Evolutionary conservation across 2,888 invertebrate genomes (phyloP), one percentile per base, ranked within the genome.

Genomic region (Elmis aenea): DNA sequence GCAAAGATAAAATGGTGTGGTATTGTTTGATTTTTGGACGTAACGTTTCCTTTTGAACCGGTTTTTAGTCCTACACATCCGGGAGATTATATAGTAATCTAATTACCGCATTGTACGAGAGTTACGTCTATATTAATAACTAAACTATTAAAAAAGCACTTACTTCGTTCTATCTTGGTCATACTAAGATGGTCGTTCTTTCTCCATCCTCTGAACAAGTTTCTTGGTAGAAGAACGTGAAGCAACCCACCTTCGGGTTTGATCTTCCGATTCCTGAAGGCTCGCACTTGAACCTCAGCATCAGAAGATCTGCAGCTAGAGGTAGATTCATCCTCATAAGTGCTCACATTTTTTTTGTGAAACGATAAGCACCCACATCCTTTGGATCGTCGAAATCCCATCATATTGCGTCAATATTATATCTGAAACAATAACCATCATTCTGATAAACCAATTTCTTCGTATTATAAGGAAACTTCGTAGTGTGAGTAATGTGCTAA

Each of bases 131-230:
- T n/a, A n/a, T n/a, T n/a, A n/a, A n/a, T n/a, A n/a, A n/a, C n/a
- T n/a, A n/a, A n/a, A n/a, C n/a, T n/a, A n/a, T n/a, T n/a, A n/a
- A n/a, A n/a, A n/a, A n/a, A n/a, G n/a, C 52, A 75, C 79, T 81
- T 66, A 85, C 85, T 83, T 72, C 83, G 75, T 68, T 84, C 84
- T 37, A 83, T 78, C 64, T 82, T 83, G 12, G 83, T 81, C 81
- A 84, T 84, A 68, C 81, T 82, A 64, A 81, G 76, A 48, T 82
- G 79, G 50, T 79, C 77, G 48, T 71, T 66, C 50, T 79, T 75
- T 42, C 79, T 74, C 74, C 82, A 82, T 56, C 81, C 79, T 52
- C 75, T 76, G 48, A 82, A 72, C 57, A 83, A 75, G 48, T 67
- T 72, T 63, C 73, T 67, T 1, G 79, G 79, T 52, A 79, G 74